Evolutionary conservation across 2,113 vertebrate species (phyloP).

Genomic region (Dasyurus viverrinus): DNA sequence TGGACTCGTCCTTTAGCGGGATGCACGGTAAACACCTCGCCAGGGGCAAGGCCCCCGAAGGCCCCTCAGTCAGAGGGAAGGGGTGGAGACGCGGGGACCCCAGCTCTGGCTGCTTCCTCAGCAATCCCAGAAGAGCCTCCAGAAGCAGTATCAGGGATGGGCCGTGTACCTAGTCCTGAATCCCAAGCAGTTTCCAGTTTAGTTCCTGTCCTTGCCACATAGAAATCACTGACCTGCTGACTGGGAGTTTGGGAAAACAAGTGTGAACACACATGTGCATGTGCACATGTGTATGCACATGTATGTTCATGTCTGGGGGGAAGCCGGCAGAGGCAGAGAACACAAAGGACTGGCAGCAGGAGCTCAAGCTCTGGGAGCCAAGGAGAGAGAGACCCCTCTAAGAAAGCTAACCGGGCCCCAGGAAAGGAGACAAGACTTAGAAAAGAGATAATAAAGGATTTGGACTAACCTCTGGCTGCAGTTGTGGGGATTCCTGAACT

Average conservation of each 20-base stretch:
- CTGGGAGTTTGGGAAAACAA: not conserved
- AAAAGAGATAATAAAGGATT: too few species aligned
- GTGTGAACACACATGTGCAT: not conserved
- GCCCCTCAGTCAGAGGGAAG: not conserved
- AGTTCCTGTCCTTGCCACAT: not conserved
- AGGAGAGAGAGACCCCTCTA: too few species aligned
- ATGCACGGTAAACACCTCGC: not conserved
- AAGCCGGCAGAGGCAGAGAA: too few species aligned
- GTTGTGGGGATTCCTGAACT: too few species aligned
- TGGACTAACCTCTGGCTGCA: too few species aligned
- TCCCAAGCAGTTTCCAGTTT: not conserved
- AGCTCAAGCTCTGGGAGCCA: too few species aligned
- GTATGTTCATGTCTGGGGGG: fast-evolving
- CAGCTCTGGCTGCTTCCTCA: too few species aligned
- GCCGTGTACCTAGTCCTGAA: too few species aligned
- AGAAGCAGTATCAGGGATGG: not conserved
- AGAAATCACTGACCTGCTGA: not conserved
- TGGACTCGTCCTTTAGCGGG: not conserved
- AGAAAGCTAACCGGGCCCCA: too few species aligned
- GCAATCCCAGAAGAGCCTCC: not conserved
- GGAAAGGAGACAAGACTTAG: too few species aligned
- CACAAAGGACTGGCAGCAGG: not conserved
- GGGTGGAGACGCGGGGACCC: not conserved
- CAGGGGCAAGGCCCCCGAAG: not conserved
- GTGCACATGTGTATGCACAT: not conserved